Evolutionary conservation across 2,113 vertebrate species (phyloP).

Genomic region (Hipposideros armiger): DNA sequence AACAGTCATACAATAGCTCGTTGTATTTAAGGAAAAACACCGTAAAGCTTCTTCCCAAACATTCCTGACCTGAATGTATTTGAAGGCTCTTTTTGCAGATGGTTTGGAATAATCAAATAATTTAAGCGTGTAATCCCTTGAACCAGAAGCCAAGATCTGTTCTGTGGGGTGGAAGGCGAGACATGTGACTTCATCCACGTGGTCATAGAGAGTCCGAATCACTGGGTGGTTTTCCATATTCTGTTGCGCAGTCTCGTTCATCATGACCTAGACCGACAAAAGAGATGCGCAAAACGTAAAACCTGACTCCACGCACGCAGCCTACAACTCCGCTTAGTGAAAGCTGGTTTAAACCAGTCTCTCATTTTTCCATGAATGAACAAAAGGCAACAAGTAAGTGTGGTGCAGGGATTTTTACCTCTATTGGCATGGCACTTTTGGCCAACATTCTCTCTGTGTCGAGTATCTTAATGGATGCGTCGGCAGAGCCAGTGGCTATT

Average conservation of each 20-base stretch:
- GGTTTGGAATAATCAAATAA: conserved; percentile 99
- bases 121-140: conserved; percentile 98
- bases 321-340: accelerated
- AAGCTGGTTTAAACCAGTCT: neutral
- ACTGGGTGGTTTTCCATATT: conserved; percentile 99
- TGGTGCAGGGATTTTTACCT: conserved; percentile 86
- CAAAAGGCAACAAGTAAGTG: accelerated
- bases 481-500: conserved; percentile 97
- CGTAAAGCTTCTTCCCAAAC: neutral
- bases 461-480: conserved; percentile 98
- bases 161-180: conserved; percentile 98
- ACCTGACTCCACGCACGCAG: neutral
- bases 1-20: neutral
- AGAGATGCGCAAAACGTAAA: neutral
- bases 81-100: conserved; percentile 98
- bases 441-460: conserved; percentile 99
- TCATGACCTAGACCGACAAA: conserved; percentile 94
- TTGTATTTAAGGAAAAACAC: neutral
- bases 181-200: conserved; percentile 98
- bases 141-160: conserved; percentile 98
- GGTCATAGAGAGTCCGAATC: conserved; percentile 98
- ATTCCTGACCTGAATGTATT: conserved; percentile 96
- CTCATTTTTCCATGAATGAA: neutral
- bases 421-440: conserved; percentile 98
- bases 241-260: conserved; percentile 99